Evolutionary conservation across 1,140 invertebrate genomes (phyloP).

Genomic region (Argopecten irradians): DNA sequence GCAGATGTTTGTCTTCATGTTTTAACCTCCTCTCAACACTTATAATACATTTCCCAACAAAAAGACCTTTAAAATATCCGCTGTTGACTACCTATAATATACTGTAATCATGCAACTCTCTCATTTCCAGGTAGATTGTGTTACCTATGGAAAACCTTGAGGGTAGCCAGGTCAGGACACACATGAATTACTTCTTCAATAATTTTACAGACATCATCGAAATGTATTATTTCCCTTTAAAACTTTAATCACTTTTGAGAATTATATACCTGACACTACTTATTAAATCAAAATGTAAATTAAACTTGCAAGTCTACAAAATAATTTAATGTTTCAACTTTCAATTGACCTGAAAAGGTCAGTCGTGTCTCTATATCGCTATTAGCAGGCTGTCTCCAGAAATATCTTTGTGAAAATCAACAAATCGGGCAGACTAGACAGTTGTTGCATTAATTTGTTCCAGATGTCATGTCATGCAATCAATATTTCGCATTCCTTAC

Average conservation of each 20-base stretch:
- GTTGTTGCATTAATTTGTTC: background rate
- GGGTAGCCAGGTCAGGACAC: background rate
- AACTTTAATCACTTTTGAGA: background rate
- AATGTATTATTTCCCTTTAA: no score
- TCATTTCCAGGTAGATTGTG: background rate
- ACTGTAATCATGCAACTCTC: background rate
- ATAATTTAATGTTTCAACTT: background rate
- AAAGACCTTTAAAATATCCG: constrained; percentile 2
- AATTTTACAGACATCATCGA: background rate
- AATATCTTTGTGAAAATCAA: background rate
- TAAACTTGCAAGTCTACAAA: no score
- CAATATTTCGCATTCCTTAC: background rate
- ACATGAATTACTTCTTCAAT: background rate
- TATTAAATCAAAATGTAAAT: background rate
- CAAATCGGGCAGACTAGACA: background rate
- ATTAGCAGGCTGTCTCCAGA: background rate
- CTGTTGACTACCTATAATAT: background rate
- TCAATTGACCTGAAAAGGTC: background rate
- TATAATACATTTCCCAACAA: background rate
- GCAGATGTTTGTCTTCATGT: no score
- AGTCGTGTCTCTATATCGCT: background rate
- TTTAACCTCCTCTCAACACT: background rate
- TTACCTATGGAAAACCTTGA: background rate
- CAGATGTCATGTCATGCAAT: background rate
- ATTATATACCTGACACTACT: background rate